Percentiles rank a stretch among this genome's conserved stretches.
Evolutionary conservation across 1,140 invertebrate genomes (phyloP).

Genomic region (Battus philenor): DNA sequence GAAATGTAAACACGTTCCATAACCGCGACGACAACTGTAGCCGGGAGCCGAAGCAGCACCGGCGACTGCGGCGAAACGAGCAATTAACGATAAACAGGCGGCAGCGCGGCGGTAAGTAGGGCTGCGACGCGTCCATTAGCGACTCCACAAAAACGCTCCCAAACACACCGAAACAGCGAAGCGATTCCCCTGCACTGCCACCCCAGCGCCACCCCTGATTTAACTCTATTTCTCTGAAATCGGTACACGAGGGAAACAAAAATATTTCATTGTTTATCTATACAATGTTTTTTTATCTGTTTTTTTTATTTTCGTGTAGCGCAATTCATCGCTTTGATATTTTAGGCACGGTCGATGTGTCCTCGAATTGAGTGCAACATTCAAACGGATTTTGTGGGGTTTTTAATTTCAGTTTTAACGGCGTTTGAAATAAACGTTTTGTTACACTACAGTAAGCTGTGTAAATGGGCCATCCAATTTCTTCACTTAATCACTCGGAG

Average conservation of each 20-base stretch:
- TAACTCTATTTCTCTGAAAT: constrained; percentile 38
- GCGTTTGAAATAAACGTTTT: background rate
- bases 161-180: constrained; percentile 37
- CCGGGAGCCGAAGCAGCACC: constrained; percentile 35
- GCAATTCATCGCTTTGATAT: constrained; percentile 6
- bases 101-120: constrained; percentile 43
- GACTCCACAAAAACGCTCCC: constrained; percentile 47
- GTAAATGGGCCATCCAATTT: too few species aligned
- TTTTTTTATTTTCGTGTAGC: background rate
- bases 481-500: too few species aligned
- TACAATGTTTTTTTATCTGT: constrained; percentile 9
- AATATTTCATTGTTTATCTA: constrained; percentile 29
- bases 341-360: constrained; percentile 9
- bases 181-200: constrained; percentile 45
- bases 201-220: constrained; percentile 37
- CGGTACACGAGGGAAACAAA: constrained; percentile 28
- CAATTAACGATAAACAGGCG: constrained; percentile 69
- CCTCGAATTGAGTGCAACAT: constrained; percentile 7
- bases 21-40: constrained; percentile 27
- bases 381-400: constrained; percentile 4
- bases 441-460: too few species aligned
- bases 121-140: constrained; percentile 48
- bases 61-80: constrained; percentile 61
- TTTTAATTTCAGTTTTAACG: constrained; percentile 4
- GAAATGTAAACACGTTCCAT: constrained; percentile 18